A percentile compares a stretch with the other conserved stretches of the same genome.
These are phyloP conservation scores for Sericinus montela DNA, from an alignment of 2,888 invertebrate genomes.

Conservation along the genomic window DNA sequence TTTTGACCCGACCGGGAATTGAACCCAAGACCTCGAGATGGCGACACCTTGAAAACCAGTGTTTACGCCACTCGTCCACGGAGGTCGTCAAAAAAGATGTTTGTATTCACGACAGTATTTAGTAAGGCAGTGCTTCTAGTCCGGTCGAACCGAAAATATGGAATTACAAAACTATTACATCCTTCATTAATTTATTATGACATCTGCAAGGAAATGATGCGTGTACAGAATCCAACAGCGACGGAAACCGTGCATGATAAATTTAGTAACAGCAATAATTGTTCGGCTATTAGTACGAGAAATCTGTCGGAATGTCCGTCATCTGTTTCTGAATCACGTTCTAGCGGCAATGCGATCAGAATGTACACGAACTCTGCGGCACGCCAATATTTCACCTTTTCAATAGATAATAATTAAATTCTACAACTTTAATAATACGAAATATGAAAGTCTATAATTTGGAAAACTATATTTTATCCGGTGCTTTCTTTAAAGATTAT, in stretches of 20 bases:
- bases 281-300: constrained; percentile 5
- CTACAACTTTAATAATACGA: constrained; percentile 6
- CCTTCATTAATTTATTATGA: not conserved
- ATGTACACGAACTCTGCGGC: constrained; percentile 11
- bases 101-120: too few species aligned
- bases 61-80: too few species aligned
- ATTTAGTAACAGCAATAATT: constrained; percentile 1
- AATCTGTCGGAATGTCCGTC: constrained; percentile 18
- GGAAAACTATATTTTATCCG: too few species aligned
- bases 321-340: constrained; percentile 18
- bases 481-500: too few species aligned
- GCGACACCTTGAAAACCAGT: too few species aligned
- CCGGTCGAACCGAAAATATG: too few species aligned
- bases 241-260: not conserved
- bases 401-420: constrained; percentile 16
- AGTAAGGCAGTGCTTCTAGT: too few species aligned
- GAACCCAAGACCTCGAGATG: too few species aligned
- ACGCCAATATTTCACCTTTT: constrained; percentile 13
- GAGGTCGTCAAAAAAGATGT: too few species aligned
- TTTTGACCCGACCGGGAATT: too few species aligned
- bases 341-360: constrained; percentile 5
- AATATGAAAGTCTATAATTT: not conserved
- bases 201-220: not conserved
- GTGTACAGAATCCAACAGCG: not conserved
- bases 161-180: not conserved